Evolutionary conservation across 2,888 invertebrate genomes (phyloP), one percentile per base, ranked within the genome.

Genomic region (Drosophila differens): DNA sequence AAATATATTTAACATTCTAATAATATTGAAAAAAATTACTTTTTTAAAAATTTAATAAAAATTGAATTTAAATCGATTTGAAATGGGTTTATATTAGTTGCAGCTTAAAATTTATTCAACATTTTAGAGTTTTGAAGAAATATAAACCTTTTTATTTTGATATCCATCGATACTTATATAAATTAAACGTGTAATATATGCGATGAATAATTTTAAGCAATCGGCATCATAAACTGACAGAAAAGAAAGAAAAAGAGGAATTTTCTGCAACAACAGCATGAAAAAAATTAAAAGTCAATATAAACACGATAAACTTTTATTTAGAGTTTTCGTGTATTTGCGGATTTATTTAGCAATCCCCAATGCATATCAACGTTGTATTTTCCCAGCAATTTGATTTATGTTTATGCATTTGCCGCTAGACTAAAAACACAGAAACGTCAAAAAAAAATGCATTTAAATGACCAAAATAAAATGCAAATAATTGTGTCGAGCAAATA

Each of bases 311-410:
- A 74, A 77, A 74, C 83, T 78, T 89, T 86, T 90, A 85, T 87
- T 86, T 86, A 73, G 81, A 73, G 74, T 63, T 74, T 65, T 39
- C 55, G 71, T 71, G 66, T 78, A 75, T 84, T 78, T 70, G 81
- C 73, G 80, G 84, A 86, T 90, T 90, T 89, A 89, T 89, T 82
- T 80, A 87, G 76, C 85, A 85, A 90, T 85, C 83, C 81, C 88
- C 64, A 76, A 73, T 87, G 88, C 76, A 87, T 82, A 87, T 89
- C 85, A 82, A 72, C 80, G 70, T 57, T 66, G 62, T 67, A 53
- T 58, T 33, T 47, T 39, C 25, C n/a, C 66, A 75, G 62, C 84
- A 74, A 74, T 82, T 89, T 87, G 87, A 87, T 90, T 87, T 87
- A 87, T 90, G 74, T 75, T 82, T 81, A 85, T 82, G 75, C 79